These are phyloP conservation scores for Melozone crissalis DNA, from an alignment of 2,113 vertebrate genomes.

Conservation along the genomic window DNA sequence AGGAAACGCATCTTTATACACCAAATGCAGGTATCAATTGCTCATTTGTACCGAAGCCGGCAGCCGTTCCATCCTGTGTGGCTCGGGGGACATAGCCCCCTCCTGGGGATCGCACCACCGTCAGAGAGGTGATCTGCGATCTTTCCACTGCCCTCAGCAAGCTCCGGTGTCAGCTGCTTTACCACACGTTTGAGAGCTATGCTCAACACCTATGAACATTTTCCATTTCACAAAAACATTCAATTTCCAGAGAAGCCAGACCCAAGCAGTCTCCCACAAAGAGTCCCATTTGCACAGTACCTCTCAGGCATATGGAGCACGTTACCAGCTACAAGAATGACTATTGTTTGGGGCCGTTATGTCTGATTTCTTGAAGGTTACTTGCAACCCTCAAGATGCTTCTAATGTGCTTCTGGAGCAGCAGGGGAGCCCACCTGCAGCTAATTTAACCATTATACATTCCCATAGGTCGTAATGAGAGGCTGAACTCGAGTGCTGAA, in stretches of 20 bases:
- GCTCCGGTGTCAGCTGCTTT: accelerated
- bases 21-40: background rate
- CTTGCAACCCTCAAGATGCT: slow-evolving; percentile 9
- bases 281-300: background rate
- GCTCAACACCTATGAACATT: background rate
- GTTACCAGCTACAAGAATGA: background rate
- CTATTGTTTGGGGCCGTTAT: background rate
- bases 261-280: background rate
- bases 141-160: background rate
- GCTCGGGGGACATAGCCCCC: accelerated
- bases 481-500: background rate
- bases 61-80: background rate
- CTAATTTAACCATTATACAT: background rate
- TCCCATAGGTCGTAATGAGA: slow-evolving; percentile 6
- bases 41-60: background rate
- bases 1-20: background rate
- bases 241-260: background rate
- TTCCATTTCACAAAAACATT: background rate
- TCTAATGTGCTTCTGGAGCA: background rate
- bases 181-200: background rate
- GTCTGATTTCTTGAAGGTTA: background rate
- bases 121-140: background rate
- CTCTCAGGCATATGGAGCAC: background rate
- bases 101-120: background rate
- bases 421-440: slow-evolving; percentile 11